Base-by-base conservation (phyloP, 2,113 vertebrate species). In the Elephantulus edwardii region DNA sequence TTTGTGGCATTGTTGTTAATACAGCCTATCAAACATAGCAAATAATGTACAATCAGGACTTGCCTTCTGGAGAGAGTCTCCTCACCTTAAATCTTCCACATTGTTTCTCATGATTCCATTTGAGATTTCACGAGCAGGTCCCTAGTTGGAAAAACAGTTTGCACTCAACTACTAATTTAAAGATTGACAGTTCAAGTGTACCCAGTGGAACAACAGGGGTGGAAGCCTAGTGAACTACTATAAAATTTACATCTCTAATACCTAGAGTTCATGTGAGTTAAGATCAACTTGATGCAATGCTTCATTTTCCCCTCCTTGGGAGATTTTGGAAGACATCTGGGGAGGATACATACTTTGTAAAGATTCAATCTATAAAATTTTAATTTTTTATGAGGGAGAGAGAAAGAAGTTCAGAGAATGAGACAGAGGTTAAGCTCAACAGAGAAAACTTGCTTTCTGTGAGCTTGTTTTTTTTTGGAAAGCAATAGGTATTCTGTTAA, bases 381-480 rank as follows among this genome's bases (percentile, higher is more conserved):
- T 30, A 60, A 5, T n/a, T 78, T 24, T 46, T 68, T 81, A 71
- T 38, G 46, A 54, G 48, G 19, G 3, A 24, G 26, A 6, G 6
- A 0, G 48, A 60, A 33, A 54, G 71, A 64, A 20, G 1, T 22
- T 38, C 33, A 60, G 42, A 22, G 40, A 90, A 70, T 56, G 48
- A 70, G 19, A 8, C n/a, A n/a, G n/a, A n/a, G n/a, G 7, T 26
- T 26, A 52, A 62, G 24, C 52, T 24, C 9, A 19, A 89, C 85
- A 42, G 48, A 22, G 24, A 48, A 62, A 94, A 42, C 8, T 80
- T 3, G 38, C 3, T 89, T 68, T 81, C 64, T 83, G 76, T 44
- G 10, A 40, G 42, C 22, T 90, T 46, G 79, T 62, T 4, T 17
- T 88, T 13, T 22, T 78, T 88, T 80, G 38, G 72, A 90, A 81